Evolutionary conservation across 2,113 vertebrate species (phyloP), one percentile per base, ranked within the genome.

Genomic region (Heterochromis multidens): DNA sequence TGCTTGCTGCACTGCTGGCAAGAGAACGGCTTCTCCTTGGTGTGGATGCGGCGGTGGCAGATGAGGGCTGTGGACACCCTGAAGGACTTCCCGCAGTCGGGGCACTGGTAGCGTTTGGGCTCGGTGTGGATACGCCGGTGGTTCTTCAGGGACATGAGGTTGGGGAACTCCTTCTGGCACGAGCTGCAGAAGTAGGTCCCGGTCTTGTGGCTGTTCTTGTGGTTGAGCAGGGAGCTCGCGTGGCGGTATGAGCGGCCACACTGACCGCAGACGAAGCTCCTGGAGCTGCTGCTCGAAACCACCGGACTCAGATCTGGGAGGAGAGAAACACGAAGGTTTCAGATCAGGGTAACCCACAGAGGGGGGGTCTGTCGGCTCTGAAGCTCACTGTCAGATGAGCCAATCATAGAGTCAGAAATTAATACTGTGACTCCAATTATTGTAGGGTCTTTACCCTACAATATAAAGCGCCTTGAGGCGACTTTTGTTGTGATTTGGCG

Each of bases 61-160:
- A 96, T 90, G 46, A 96, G 96, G 23, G 83, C 77, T 1, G 95
- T 95, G 29, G 95, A 95, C 0, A 96, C 95, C 1, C 95, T 87
- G 93, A 96, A 96, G 4, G 95, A 93, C 87, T 96, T 96, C 8
- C 96, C 96, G 4, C 97, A 96, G 67, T 96, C 95, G 0, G 96
- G 95, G 13, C 97, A 98, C 52, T 94, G 95, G 80, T 97, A 97
- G 43, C 97, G 97, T 40, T 97, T 96, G 61, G 97, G 96, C 90
- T 97, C 96, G 0, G 96, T 96, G 92, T 96, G 96, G 78, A 95
- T 95, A 49, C 95, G 94, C 6, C 91, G 79, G 91, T 96, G 96
- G 91, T 96, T 96, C 93, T 96, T 96, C 3, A 96, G 92, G 25
- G 63, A 67, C 63, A 46, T 70, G 37, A 70, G 65, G 65, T 96